Conservation (phyloP, 1,140 invertebrate genomes). For the Micrasema longulum region DNA sequence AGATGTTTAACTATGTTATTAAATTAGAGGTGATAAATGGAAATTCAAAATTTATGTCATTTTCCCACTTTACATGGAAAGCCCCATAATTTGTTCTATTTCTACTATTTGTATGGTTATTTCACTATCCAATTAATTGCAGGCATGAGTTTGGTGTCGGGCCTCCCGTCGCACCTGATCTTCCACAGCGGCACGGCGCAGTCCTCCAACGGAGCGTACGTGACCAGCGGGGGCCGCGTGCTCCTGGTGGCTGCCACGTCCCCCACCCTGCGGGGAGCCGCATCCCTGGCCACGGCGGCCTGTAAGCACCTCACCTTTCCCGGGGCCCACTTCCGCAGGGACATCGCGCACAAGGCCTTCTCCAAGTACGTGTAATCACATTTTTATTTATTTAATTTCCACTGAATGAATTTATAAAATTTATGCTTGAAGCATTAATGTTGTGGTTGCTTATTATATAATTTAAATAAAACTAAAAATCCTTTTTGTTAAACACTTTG, state of each 20-base stretch:
- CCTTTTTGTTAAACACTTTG: too few relatives aligned
- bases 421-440: too few relatives aligned
- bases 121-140: constrained; percentile 25
- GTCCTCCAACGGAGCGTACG: constrained; percentile 71
- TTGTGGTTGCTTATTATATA: too few relatives aligned
- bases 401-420: too few relatives aligned
- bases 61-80: too few relatives aligned
- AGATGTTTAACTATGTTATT: too few relatives aligned
- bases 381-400: too few relatives aligned
- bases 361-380: constrained; percentile 73
- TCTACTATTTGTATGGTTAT: not conserved
- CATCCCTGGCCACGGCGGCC: constrained; percentile 77
- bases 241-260: constrained; percentile 83
- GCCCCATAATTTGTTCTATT: not conserved
- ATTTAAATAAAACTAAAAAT: too few relatives aligned
- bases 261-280: constrained; percentile 75
- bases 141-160: constrained; percentile 68
- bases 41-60: too few relatives aligned
- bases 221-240: constrained; percentile 94
- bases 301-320: constrained; percentile 83
- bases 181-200: constrained; percentile 79
- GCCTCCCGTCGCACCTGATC: constrained; percentile 69
- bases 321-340: constrained; percentile 86
- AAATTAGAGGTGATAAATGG: too few relatives aligned
- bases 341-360: constrained; percentile 91